Conservation (phyloP, 2,888 invertebrate species). For the Platycheirus rosarum region DNA sequence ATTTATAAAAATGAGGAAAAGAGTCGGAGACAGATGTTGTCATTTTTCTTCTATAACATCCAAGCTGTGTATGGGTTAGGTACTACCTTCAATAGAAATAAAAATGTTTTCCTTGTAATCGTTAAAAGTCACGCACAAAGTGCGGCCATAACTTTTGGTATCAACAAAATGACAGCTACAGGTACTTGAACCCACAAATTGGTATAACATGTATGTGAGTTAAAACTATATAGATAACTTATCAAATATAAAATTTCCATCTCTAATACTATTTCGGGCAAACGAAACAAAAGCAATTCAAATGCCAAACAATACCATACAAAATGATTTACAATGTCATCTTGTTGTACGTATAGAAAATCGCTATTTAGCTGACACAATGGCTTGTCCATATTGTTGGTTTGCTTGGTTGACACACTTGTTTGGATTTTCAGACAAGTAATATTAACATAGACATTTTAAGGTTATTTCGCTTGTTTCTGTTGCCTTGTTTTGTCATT, state of each 20-base stretch:
- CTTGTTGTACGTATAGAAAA: background rate
- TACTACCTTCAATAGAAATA: no score
- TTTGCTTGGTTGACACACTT: background rate
- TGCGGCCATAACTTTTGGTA: conserved; percentile 26
- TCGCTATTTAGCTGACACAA: background rate
- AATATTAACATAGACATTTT: background rate
- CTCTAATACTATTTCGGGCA: conserved; percentile 23
- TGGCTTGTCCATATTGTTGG: background rate
- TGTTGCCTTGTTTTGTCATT: no score
- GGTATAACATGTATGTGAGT: conserved; percentile 41
- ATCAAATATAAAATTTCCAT: background rate
- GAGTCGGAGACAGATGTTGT: no score
- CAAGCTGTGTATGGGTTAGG: no score
- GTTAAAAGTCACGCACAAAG: conserved; percentile 50
- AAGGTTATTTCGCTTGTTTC: background rate
- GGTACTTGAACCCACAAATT: conserved; percentile 24
- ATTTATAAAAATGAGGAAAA: no score
- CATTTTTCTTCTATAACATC: conserved; percentile 15
- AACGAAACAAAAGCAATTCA: background rate
- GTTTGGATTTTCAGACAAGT: background rate
- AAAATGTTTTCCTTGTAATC: conserved; percentile 28
- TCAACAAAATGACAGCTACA: conserved; percentile 9
- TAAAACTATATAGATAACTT: conserved; percentile 11
- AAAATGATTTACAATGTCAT: conserved; percentile 37
- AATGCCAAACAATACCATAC: conserved; percentile 1